Evolutionary conservation across 2,113 vertebrate species (phyloP), one percentile per base, ranked within the genome.

Genomic region (Todiramphus chloris): DNA sequence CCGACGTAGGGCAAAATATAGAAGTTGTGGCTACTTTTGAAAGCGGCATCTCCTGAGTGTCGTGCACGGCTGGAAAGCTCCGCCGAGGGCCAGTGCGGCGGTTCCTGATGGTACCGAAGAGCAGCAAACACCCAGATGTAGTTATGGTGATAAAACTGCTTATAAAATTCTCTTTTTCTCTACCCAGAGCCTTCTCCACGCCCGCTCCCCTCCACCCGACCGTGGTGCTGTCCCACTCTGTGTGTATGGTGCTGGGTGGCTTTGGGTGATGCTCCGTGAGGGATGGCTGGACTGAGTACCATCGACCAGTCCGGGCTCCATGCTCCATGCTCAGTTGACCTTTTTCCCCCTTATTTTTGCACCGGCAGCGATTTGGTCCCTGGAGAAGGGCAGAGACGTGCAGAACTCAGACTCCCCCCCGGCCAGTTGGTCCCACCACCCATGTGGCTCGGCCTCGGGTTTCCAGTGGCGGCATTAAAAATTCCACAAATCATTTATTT

Each of bases 401-500:
- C 3, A 4, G n/a, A 3, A 28, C 56, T 50, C 14, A 2, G 6
- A 41, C 6, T 25, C 76, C 51, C 50, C 51, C 13, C 8, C 80
- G 11, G 39, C 12, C 2, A 5, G 90, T 44, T 6, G 3, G 44
- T 30, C 44, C 74, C n/a, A 16, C 35, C 87, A 5, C 55, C 77
- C 84, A 13, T 28, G n/a, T 0, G 21, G 46, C 89, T 88, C 30
- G 0, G 63, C 83, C 60, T 58, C 2, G 3, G 48, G 53, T 94
- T 86, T 33, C 80, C 83, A 93, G 90, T 4, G 3, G 83, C 44
- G 0, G 77, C 92, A 95, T 96, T 98, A 97, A 97, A 98, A 98
- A 98, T 98, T 97, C 97, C 96, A 98, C 97, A 97, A 98, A 98
- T 98, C 98, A 98, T 98, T 98, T 98, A 97, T 98, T 98, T 97